These are phyloP conservation scores for Halcyon senegalensis DNA, from an alignment of 2,113 vertebrate genomes.

Conservation along the genomic window DNA sequence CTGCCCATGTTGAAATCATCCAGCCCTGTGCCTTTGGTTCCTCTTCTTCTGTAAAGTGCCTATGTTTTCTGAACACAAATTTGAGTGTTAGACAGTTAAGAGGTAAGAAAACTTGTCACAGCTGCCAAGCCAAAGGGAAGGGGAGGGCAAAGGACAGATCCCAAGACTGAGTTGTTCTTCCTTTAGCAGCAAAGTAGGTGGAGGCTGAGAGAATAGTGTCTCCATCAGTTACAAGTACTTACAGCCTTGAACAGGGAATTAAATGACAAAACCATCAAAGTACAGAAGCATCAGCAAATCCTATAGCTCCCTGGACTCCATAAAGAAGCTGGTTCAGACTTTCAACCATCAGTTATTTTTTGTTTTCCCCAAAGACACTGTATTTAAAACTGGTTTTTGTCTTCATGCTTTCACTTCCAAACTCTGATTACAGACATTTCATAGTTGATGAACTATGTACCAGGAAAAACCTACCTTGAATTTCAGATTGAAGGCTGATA, in stretches of 20 bases:
- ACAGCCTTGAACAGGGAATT: background rate
- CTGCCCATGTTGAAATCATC: background rate
- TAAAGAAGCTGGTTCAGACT: conserved; percentile 10
- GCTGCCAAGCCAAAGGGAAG: background rate
- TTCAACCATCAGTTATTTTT: background rate
- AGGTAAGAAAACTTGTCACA: background rate
- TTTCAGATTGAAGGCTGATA: background rate
- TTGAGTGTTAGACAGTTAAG: background rate
- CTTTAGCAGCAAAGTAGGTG: background rate
- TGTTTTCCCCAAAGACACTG: background rate
- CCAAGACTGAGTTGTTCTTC: background rate
- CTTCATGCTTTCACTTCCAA: background rate
- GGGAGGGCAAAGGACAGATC: background rate
- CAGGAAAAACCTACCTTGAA: background rate
- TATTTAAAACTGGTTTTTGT: background rate
- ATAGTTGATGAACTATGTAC: background rate
- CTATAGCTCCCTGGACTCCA: background rate
- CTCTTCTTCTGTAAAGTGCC: background rate
- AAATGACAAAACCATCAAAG: conserved; percentile 29
- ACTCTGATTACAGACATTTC: background rate
- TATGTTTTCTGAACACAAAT: background rate
- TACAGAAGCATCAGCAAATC: background rate
- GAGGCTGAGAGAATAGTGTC: background rate
- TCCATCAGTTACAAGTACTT: background rate
- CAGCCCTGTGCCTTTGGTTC: background rate